Evolutionary conservation across 2,888 invertebrate genomes (phyloP).

Genomic region (Steromphala cineraria): DNA sequence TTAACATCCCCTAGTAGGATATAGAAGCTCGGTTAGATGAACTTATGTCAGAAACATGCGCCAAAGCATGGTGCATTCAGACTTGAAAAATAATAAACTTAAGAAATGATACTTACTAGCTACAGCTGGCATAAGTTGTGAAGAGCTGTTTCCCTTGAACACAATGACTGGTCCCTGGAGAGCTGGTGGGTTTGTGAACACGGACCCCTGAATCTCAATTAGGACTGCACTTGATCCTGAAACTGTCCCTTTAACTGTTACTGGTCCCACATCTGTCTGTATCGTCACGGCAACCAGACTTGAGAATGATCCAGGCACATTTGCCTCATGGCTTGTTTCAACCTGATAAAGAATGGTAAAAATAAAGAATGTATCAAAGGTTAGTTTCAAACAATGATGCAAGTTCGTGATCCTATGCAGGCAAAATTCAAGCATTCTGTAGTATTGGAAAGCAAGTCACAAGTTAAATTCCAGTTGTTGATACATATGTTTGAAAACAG

Average conservation of each 20-base stretch:
- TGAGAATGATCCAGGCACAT: conserved; percentile 30
- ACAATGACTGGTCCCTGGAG: conserved; percentile 48
- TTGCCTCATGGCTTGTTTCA: conserved; percentile 37
- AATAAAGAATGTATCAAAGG: not conserved
- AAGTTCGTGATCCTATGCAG: too few species aligned
- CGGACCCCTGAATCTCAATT: conserved; percentile 46
- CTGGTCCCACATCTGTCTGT: conserved; percentile 32
- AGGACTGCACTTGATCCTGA: conserved; percentile 53
- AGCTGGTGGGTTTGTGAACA: conserved; percentile 51
- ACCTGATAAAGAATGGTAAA: conserved; percentile 34
- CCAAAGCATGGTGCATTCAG: too few species aligned
- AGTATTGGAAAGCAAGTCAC: too few species aligned
- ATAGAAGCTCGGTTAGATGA: too few species aligned
- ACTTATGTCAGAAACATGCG: too few species aligned
- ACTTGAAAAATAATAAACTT: too few species aligned
- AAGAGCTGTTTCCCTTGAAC: conserved; percentile 46
- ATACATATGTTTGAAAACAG: too few species aligned
- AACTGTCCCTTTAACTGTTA: conserved; percentile 50
- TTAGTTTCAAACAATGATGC: not conserved
- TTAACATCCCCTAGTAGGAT: too few species aligned
- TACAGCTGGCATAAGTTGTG: conserved; percentile 48
- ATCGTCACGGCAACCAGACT: conserved; percentile 44
- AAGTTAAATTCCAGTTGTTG: too few species aligned
- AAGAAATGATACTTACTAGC: conserved; percentile 43
- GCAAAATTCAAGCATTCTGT: too few species aligned